Conservation (phyloP, 2,113 vertebrate species). For the Acanthochromis polyacanthus region DNA sequence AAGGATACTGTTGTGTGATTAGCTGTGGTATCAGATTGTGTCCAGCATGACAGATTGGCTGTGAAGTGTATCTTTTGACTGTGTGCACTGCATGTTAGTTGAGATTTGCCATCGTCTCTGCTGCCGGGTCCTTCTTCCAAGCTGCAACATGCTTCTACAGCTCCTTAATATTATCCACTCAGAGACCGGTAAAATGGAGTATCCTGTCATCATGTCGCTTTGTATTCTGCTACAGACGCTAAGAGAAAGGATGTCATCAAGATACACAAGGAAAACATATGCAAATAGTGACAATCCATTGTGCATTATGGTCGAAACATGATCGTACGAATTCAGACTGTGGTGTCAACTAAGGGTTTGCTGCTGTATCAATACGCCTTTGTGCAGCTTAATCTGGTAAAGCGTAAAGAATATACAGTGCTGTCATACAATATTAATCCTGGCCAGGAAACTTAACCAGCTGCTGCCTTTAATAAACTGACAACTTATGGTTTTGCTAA, state of each 20-base stretch:
- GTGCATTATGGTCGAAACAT: constrained; percentile 63
- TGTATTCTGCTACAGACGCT: background rate
- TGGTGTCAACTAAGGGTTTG: constrained; percentile 53
- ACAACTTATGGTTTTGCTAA: constrained; percentile 65
- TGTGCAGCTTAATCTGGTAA: constrained; percentile 51
- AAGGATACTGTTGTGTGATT: constrained; percentile 32
- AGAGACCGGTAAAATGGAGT: background rate
- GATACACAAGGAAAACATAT: constrained; percentile 5
- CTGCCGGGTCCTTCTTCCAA: background rate
- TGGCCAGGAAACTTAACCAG: constrained; percentile 60
- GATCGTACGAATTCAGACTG: constrained; percentile 63
- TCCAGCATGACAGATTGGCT: constrained; percentile 33
- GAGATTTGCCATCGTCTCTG: constrained; percentile 19
- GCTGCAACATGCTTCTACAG: background rate
- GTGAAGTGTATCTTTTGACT: constrained; percentile 41
- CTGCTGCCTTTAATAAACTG: constrained; percentile 67
- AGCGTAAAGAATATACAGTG: constrained; percentile 48
- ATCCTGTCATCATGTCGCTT: constrained; percentile 20
- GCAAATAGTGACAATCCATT: constrained; percentile 43
- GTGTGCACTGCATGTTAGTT: constrained; percentile 14
- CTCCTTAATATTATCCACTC: constrained; percentile 1
- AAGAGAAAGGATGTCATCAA: constrained; percentile 6
- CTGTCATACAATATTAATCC: constrained; percentile 63
- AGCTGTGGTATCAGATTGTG: constrained; percentile 51
- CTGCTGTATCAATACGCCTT: constrained; percentile 55